These are phyloP conservation scores for Papilio aristodemus DNA, from an alignment of 1,140 invertebrate genomes.

Conservation along the genomic window DNA sequence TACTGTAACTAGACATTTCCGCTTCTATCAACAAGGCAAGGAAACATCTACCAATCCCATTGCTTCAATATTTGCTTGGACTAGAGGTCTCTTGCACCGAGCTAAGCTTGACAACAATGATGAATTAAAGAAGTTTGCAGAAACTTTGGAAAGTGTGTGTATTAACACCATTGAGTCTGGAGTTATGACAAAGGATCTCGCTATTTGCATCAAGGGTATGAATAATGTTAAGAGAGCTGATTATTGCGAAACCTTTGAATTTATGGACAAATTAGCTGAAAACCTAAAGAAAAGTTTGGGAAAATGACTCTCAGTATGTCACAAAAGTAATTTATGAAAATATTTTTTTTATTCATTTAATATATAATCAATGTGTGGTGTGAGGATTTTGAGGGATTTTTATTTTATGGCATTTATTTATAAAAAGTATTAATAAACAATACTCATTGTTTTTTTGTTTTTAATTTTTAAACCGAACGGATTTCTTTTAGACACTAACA, in stretches of 20 bases:
- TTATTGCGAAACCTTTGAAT: conserved; percentile 98
- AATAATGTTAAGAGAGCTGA: conserved; percentile 90
- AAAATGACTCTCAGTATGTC: conserved; percentile 57
- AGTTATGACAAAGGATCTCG: conserved; percentile 99
- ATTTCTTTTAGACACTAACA: no score
- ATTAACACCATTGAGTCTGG: conserved; percentile 96
- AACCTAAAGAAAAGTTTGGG: conserved; percentile 88
- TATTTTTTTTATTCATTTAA: conserved; percentile 42
- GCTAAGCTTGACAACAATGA: conserved; percentile 95
- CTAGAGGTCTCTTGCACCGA: conserved; percentile 93
- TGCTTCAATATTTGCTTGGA: conserved; percentile 99
- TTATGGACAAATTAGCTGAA: conserved; percentile 96
- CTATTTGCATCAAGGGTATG: conserved; percentile 98
- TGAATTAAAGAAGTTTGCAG: conserved; percentile 88
- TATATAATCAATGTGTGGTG: conserved; percentile 39
- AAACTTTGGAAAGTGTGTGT: conserved; percentile 94
- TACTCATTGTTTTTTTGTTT: conserved; percentile 37
- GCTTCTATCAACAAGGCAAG: conserved; percentile 96
- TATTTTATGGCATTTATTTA: conserved; percentile 62
- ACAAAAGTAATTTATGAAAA: conserved; percentile 58
- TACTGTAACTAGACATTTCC: conserved; percentile 97
- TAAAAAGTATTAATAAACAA: conserved; percentile 33
- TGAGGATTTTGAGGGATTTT: conserved; percentile 58
- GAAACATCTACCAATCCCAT: conserved; percentile 99
- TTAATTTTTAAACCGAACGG: conserved; percentile 22